Conservation (phyloP, 2,113 vertebrate genomes). For the Ancistrus triradiatus region DNA sequence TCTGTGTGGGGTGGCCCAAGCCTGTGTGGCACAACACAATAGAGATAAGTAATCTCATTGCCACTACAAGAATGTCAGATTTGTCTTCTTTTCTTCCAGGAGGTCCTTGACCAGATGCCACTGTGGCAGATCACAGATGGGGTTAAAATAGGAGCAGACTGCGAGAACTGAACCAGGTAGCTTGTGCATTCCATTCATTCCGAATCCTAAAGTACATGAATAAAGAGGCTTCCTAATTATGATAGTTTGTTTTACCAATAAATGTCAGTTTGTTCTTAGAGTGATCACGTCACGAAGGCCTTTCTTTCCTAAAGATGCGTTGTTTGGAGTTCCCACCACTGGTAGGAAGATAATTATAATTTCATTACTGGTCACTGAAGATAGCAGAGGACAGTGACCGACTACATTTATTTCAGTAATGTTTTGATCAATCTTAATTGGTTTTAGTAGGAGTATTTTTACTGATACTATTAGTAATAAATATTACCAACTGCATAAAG, state of each 20-base stretch:
- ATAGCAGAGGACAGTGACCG: no score
- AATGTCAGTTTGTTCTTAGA: constrained; percentile 28
- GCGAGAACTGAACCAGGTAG: constrained; percentile 25
- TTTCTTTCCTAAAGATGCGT: neutral
- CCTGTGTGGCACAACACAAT: constrained; percentile 30
- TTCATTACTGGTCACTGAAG: no score
- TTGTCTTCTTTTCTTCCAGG: constrained; percentile 55
- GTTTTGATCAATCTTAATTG: no score
- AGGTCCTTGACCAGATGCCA: constrained; percentile 57
- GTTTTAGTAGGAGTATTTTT: no score
- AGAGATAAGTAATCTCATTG: constrained; percentile 59
- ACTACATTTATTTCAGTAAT: no score
- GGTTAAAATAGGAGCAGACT: constrained; percentile 38
- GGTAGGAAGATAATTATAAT: neutral
- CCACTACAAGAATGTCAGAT: constrained; percentile 55
- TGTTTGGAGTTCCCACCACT: constrained; percentile 16
- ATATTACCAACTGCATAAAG: no score
- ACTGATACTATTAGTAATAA: no score
- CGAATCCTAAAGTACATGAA: constrained; percentile 9
- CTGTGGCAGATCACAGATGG: constrained; percentile 42
- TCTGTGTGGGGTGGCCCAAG: constrained; percentile 42
- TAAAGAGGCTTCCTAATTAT: neutral
- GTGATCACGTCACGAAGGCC: constrained; percentile 15
- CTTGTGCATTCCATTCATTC: constrained; percentile 14
- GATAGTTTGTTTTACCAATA: constrained; percentile 33